Conservation (phyloP, 2,113 vertebrate genomes). For the Syrrhaptes paradoxus region DNA sequence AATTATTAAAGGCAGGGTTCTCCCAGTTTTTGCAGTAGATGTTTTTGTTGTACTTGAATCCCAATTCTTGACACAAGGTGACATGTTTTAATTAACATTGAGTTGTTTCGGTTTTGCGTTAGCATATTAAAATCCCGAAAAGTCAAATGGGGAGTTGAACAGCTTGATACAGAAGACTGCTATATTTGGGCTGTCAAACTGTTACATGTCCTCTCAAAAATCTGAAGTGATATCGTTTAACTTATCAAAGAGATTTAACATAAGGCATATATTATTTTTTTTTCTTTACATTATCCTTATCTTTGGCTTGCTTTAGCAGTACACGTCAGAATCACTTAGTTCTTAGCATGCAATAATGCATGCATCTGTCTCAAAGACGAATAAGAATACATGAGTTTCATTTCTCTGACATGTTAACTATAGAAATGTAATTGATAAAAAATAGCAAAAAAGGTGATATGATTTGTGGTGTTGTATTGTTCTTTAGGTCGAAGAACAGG, state of each 20-base stretch:
- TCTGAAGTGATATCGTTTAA: background rate
- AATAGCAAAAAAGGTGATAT: background rate
- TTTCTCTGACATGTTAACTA: background rate
- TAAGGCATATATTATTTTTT: background rate
- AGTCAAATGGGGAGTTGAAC: background rate
- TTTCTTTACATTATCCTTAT: background rate
- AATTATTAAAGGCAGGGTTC: background rate
- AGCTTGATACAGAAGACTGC: background rate
- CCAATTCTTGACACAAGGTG: background rate
- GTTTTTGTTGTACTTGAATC: background rate
- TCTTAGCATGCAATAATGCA: background rate
- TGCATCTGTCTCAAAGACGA: background rate
- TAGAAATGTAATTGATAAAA: background rate
- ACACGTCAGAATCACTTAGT: background rate
- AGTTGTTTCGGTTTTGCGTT: background rate
- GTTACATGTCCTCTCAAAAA: background rate
- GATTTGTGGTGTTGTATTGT: background rate
- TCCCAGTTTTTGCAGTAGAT: background rate
- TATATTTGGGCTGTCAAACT: background rate
- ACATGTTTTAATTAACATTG: background rate
- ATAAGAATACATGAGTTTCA: background rate
- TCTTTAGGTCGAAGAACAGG: slow-evolving; percentile 91
- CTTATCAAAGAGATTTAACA: background rate
- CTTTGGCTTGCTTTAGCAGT: background rate
- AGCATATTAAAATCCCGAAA: background rate